Evolutionary conservation across 1,140 invertebrate species (phyloP).

Genomic region (Calycopis cecrops): DNA sequence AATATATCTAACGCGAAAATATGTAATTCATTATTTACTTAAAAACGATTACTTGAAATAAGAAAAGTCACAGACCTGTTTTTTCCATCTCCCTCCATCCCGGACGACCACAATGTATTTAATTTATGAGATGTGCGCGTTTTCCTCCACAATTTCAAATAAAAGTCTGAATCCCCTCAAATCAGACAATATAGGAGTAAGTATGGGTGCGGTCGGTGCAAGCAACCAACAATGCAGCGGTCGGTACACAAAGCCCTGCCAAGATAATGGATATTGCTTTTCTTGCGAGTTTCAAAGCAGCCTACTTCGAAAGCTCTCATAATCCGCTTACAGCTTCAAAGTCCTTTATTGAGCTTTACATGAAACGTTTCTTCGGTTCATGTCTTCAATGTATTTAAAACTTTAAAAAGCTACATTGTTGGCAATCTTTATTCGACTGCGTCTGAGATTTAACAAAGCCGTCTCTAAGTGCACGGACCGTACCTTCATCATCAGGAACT

Average conservation of each 20-base stretch:
- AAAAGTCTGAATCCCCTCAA: constrained; percentile 12
- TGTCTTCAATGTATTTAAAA: constrained; percentile 19
- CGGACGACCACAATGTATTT: background rate
- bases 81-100: too few relatives aligned
- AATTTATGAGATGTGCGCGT: background rate
- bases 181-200: constrained; percentile 33
- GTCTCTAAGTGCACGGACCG: too few relatives aligned
- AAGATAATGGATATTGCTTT: constrained; percentile 72
- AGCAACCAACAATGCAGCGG: constrained; percentile 43
- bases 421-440: background rate
- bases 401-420: background rate
- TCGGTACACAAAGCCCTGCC: constrained; percentile 54
- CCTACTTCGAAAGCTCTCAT: constrained; percentile 64
- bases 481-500: too few relatives aligned
- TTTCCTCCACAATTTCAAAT: constrained; percentile 3
- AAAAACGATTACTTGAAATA: too few relatives aligned
- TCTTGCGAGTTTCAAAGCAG: constrained; percentile 67
- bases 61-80: too few relatives aligned
- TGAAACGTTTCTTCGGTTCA: constrained; percentile 49
- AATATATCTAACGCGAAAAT: too few relatives aligned
- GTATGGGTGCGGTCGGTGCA: constrained; percentile 25
- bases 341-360: constrained; percentile 60
- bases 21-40: too few relatives aligned
- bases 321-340: constrained; percentile 63
- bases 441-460: background rate